A percentile compares a stretch with the other conserved stretches of the same genome.
phyloP scores from a whole-genome alignment of 2,113 vertebrate genomes.

The Numenius arquata region DNA sequence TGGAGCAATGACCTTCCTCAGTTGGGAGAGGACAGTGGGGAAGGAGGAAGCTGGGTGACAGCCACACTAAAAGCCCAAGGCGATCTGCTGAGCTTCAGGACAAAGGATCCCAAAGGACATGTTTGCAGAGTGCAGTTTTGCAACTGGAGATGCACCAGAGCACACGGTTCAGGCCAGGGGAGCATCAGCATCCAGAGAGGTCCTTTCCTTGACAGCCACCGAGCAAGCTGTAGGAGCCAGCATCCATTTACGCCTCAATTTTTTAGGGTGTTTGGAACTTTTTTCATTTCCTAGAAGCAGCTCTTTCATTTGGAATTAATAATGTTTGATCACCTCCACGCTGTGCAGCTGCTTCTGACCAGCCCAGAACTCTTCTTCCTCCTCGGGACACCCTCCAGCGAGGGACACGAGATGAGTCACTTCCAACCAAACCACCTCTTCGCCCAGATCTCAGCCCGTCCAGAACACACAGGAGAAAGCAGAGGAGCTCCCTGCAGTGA shows the following conservation, averaged over 20 bases:
- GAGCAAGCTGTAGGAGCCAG: not conserved
- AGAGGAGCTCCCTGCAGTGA: rapidly evolving
- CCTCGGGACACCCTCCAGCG: not conserved
- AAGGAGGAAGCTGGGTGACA: not conserved
- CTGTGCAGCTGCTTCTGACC: not conserved
- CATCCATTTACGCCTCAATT: not conserved
- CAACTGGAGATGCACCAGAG: not conserved
- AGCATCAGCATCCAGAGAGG: not conserved
- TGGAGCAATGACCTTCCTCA: not conserved
- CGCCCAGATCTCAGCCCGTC: not conserved
- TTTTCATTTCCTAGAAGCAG: not conserved
- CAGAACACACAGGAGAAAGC: not conserved
- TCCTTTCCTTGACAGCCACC: not conserved
- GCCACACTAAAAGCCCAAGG: not conserved
- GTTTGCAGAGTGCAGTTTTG: not conserved
- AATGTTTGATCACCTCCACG: not conserved
- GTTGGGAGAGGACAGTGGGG: not conserved
- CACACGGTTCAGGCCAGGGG: rapidly evolving
- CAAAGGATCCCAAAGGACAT: not conserved
- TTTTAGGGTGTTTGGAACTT: not conserved
- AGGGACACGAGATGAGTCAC: not conserved
- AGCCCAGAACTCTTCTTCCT: not conserved
- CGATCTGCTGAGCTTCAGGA: not conserved
- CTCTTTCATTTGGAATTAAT: not conserved
- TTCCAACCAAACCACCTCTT: not conserved